Evolutionary conservation across 2,797 vertebrate species (phyloP), one percentile per base, ranked within the genome.

Genomic region (Anolis apletophallus): DNA sequence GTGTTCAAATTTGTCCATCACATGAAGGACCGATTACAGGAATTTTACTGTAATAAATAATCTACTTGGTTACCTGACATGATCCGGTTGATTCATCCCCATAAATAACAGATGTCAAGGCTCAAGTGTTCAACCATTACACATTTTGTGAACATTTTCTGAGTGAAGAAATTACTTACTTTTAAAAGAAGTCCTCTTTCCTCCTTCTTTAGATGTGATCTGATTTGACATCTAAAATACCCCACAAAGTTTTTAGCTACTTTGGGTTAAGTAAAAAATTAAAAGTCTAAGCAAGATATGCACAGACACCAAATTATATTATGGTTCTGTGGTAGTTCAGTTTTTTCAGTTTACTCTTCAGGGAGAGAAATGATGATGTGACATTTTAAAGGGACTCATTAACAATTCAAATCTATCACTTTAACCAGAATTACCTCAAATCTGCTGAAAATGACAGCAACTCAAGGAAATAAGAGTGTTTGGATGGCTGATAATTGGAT

Each of bases 371-470:
- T 87, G 14, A 50, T 7, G 36, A 74, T n/a, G 23, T 54, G 68
- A 87, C 29, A 67, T 59, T 80, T 29, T 59, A 78, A 88, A 84
- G 34, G 21, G 29, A 68, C 84, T 84, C 85, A 50, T 26, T 86
- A 88, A 75, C 71, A 89, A 69, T 40, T 83, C 74, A 67, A 1
- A 80, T 76, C n/a, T 64, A 85, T n/a, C 71, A 67, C 21, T 83
- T 85, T 83, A 87, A 55, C 67, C 69, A 79, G 26, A 85, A 83
- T 78, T 72, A 55, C 9, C 23, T 57, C 17, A 23, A 78, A 68
- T 69, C 57, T 80, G 23, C 69, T 91, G 82, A 90, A 91, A 89
- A 0, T 1, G 68, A 78, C 34, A n/a, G 81, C 54, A 85, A 36
- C 67, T 79, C 82, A 16, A 2, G n/a, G 59, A 46, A 85, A 80